Evolutionary conservation across 2,113 vertebrate species (phyloP).

Genomic region (Lynx canadensis): DNA sequence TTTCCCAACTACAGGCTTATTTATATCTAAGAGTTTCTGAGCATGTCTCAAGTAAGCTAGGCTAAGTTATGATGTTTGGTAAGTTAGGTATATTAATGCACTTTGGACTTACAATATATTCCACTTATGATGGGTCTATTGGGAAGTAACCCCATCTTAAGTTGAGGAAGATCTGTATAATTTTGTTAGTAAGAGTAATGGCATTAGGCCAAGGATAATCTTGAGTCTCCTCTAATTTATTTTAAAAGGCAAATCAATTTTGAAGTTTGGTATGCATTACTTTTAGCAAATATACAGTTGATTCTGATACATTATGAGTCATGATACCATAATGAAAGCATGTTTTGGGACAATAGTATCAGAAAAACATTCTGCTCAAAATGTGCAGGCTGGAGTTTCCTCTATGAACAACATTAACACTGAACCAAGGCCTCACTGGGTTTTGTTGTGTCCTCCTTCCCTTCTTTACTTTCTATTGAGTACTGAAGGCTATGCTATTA

Average conservation of each 20-base stretch:
- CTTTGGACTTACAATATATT: background rate
- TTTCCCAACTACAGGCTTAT: background rate
- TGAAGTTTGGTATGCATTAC: background rate
- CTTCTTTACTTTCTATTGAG: background rate
- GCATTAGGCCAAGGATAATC: background rate
- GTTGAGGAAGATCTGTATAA: background rate
- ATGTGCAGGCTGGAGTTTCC: background rate
- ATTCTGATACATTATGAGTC: background rate
- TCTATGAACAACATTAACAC: background rate
- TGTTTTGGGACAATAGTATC: background rate
- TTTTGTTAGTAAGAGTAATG: background rate
- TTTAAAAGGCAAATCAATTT: background rate
- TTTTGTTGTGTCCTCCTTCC: background rate
- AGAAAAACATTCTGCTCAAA: slow-evolving; percentile 7
- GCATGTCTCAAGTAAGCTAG: background rate
- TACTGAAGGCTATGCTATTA: background rate
- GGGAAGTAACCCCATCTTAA: background rate
- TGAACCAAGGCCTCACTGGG: background rate
- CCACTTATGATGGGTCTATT: background rate
- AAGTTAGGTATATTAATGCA: background rate
- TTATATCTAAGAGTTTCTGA: background rate
- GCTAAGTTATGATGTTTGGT: background rate
- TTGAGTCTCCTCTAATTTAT: background rate
- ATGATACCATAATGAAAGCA: background rate
- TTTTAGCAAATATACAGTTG: background rate